Evolutionary conservation across 2,888 invertebrate species (phyloP), one percentile per base, ranked within the genome.

Genomic region (Dynastes maya): DNA sequence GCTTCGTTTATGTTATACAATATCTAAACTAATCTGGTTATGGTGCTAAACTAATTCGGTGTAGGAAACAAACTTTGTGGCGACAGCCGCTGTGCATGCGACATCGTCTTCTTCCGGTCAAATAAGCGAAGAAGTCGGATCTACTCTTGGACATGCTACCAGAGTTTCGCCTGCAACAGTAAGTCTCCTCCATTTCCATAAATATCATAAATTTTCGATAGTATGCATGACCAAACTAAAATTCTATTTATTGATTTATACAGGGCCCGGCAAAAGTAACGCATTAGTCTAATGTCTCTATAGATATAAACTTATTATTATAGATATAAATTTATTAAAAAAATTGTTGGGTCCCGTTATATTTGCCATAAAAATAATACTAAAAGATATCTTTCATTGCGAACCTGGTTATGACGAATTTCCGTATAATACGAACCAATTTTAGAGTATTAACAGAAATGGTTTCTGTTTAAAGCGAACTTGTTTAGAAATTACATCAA

Each of bases 131-230:
- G 89, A 91, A 82, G 91, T 91, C 83, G 91, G 92, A 84, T 90
- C 91, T 78, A 89, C 89, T 85, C 87, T 94, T 86, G 93, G 94
- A 85, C 95, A 95, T 89, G 95, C 95, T 86, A 96, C 94, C 88
- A 91, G 94, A 89, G 95, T 95, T 87, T 96, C 95, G 87, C 95
- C 96, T 88, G 97, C 97, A 89, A 98, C 98, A 90, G 98, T 96
- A 93, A 94, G 94, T 91, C 84, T 84, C 86, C 85, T 85, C 63
- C 11, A 58, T 72, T 40, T 16, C 49, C 22, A 13, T n/a, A 55
- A 40, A n/a, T 8, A 64, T n/a, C 16, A 61, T 13, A n/a, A 22
- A 61, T 27, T 13, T 63, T 63, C 11, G 45, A 45, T 63, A 63
- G 11, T 63, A 11, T 11, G 29, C 32, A 32, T 32, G 55, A 55